phyloP scores from a whole-genome alignment of 2,113 vertebrate genomes.

The Sigmodon hispidus region DNA sequence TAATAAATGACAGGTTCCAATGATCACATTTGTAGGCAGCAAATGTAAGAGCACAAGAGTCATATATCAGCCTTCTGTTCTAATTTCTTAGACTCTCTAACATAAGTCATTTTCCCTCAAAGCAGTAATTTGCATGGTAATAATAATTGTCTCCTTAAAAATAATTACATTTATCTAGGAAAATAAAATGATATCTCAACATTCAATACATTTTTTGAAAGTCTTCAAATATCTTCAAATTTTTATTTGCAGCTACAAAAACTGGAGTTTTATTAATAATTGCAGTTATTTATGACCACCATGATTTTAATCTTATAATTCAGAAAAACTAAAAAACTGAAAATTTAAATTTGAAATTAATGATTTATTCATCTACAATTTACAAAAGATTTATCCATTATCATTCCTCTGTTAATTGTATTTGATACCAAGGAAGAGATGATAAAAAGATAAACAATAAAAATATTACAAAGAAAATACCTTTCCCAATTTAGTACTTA shows the following conservation, averaged over 20 bases:
- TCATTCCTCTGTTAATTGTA: conserved; percentile 15
- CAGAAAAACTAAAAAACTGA: conserved; percentile 60
- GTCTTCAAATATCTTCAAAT: background rate
- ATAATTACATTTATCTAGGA: background rate
- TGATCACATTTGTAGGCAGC: background rate
- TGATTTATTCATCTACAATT: conserved; percentile 49
- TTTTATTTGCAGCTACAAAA: conserved; percentile 39
- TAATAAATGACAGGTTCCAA: background rate
- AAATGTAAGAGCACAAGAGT: background rate
- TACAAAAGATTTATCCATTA: conserved; percentile 39
- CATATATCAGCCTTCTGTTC: background rate
- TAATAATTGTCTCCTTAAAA: background rate
- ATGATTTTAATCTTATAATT: conserved; percentile 44
- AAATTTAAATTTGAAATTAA: conserved; percentile 56
- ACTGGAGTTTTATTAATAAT: background rate
- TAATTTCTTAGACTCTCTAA: background rate
- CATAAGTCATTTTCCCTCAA: background rate
- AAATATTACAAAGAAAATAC: conserved; percentile 8
- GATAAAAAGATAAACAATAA: background rate
- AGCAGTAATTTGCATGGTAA: background rate
- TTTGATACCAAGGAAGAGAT: background rate
- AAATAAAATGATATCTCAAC: background rate
- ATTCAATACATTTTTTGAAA: background rate
- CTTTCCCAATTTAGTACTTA: conserved; percentile 20
- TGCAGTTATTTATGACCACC: conserved; percentile 1